Evolutionary conservation across 2,888 invertebrate genomes (phyloP).

Genomic region (Omphaloscelis lunosa): DNA sequence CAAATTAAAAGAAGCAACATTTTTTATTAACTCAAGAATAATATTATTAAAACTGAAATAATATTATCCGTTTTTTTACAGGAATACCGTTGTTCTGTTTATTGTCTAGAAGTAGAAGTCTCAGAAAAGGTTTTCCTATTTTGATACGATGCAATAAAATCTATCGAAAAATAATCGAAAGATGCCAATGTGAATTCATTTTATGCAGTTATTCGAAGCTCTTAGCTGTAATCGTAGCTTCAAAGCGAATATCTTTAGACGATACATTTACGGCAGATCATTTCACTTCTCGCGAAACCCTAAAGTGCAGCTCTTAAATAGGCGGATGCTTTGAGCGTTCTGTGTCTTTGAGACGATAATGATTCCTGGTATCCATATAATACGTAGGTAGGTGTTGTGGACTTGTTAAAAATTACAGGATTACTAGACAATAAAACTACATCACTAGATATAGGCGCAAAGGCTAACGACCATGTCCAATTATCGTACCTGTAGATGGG

Average conservation of each 20-base stretch:
- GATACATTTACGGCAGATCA: slow-evolving; percentile 84
- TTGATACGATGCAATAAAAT: slow-evolving; percentile 60
- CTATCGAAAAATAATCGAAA: slow-evolving; percentile 70
- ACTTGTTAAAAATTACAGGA: not conserved
- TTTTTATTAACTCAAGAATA: not conserved
- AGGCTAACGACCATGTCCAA: not conserved
- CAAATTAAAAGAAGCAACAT: not conserved
- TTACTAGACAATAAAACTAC: not conserved
- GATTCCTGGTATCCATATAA: slow-evolving; percentile 21
- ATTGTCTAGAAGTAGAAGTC: slow-evolving; percentile 13
- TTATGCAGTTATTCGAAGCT: slow-evolving; percentile 76
- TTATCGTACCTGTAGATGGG: not conserved
- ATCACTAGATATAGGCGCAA: not conserved
- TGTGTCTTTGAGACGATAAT: slow-evolving; percentile 16
- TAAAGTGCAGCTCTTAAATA: slow-evolving; percentile 70
- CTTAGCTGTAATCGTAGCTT: slow-evolving; percentile 77
- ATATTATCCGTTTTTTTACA: not conserved
- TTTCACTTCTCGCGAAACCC: slow-evolving; percentile 82
- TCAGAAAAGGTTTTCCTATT: slow-evolving; percentile 49
- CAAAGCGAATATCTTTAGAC: slow-evolving; percentile 81
- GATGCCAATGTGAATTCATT: slow-evolving; percentile 74
- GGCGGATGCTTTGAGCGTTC: slow-evolving; percentile 61
- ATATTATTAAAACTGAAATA: not conserved
- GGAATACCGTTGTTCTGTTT: not conserved
- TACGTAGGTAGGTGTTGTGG: not conserved